Conservation (phyloP, 2,797 vertebrate genomes). For the Microtus agrestis region DNA sequence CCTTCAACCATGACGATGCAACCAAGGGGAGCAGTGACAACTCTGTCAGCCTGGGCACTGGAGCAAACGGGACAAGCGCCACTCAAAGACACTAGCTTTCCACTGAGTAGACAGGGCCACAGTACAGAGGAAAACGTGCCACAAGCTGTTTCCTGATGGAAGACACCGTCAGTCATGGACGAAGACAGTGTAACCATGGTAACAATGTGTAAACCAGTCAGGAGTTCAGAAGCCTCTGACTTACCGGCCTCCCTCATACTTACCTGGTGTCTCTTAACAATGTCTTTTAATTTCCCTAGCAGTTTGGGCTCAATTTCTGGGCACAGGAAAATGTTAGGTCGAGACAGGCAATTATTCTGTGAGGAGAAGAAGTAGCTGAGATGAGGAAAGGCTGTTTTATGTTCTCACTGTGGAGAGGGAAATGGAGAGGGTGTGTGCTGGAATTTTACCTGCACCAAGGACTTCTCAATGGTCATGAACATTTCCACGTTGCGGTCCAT, state of each 20-base stretch:
- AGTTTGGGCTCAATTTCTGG: conserved; percentile 96
- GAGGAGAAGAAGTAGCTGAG: conserved; percentile 47
- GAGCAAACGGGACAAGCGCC: background rate
- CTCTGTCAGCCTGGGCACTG: background rate
- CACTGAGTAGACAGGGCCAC: background rate
- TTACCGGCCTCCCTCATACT: conserved; percentile 11
- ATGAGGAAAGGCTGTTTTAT: background rate
- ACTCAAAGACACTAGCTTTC: background rate
- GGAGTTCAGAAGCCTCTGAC: background rate
- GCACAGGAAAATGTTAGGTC: conserved; percentile 97
- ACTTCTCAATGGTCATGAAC: conserved; percentile 99
- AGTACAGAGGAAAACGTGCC: background rate
- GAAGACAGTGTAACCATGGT: no score
- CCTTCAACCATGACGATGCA: background rate
- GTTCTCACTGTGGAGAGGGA: conserved; percentile 24
- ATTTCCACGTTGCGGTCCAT: conserved; percentile 99
- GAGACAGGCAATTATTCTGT: conserved; percentile 96
- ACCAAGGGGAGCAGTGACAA: background rate
- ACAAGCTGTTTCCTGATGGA: background rate
- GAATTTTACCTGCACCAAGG: conserved; percentile 94
- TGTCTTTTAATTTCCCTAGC: conserved; percentile 97
- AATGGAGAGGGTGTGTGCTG: background rate
- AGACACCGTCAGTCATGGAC: background rate
- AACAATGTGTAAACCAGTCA: background rate
- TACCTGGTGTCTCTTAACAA: conserved; percentile 98